Evolutionary conservation across 2,888 invertebrate genomes (phyloP).

Genomic region (Dryococelus australis): DNA sequence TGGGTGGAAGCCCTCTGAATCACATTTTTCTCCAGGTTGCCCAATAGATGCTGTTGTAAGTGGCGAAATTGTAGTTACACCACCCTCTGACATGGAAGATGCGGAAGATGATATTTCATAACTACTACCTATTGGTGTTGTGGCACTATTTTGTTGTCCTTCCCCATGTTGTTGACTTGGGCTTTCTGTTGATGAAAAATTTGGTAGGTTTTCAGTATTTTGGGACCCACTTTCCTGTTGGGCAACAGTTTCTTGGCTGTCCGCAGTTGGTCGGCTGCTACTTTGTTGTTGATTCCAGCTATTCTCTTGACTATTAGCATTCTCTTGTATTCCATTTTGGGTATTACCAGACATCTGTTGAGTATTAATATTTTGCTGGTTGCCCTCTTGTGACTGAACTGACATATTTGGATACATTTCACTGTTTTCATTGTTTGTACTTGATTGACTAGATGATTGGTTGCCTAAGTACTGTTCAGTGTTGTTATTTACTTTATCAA

Average conservation of each 20-base stretch:
- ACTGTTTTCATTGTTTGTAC: not conserved
- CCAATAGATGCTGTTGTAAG: not conserved
- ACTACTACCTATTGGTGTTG: conserved; percentile 2
- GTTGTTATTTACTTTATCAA: not conserved
- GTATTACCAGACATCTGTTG: not conserved
- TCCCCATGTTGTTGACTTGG: not conserved
- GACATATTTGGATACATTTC: not conserved
- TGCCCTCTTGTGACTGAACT: not conserved
- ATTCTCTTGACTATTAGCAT: not conserved
- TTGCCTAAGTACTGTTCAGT: not conserved
- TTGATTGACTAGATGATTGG: not conserved
- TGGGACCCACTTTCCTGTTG: conserved; percentile 26
- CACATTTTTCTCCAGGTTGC: not conserved
- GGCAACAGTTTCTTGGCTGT: not conserved
- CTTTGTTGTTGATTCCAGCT: conserved; percentile 31
- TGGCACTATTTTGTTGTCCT: not conserved
- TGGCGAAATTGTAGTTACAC: not conserved
- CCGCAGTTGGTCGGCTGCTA: not conserved
- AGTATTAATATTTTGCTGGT: not conserved
- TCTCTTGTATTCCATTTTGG: not conserved
- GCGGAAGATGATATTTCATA: not conserved
- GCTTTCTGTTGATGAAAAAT: not conserved
- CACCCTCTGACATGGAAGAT: not conserved
- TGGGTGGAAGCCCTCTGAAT: conserved; percentile 68
- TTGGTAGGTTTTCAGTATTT: not conserved